These are phyloP conservation scores for Discoglossus pictus DNA, from an alignment of 2,797 vertebrate genomes.

Conservation along the genomic window DNA sequence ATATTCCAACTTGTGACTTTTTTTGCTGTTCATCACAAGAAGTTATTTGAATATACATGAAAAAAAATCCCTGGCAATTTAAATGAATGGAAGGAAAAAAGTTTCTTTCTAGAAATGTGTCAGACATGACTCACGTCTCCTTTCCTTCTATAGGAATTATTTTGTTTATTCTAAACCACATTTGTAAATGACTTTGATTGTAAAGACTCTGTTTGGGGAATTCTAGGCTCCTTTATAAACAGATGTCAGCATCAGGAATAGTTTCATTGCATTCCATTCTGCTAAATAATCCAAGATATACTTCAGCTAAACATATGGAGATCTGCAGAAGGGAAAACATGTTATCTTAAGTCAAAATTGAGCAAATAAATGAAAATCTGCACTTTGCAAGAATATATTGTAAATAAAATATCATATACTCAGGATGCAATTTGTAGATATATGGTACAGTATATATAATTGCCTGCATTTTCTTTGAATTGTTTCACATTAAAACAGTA, in stretches of 20 bases:
- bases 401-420: too few relatives aligned
- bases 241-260: slow-evolving; percentile 61
- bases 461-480: too few relatives aligned
- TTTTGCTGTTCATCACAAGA: background rate
- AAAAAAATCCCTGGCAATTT: slow-evolving; percentile 4
- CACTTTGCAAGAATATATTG: too few relatives aligned
- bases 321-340: slow-evolving; percentile 6
- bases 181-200: slow-evolving; percentile 60
- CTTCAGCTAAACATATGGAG: background rate
- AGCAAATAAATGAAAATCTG: background rate
- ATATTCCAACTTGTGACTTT: background rate
- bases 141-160: slow-evolving; percentile 59
- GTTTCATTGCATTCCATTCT: slow-evolving; percentile 57
- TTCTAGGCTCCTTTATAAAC: slow-evolving; percentile 56
- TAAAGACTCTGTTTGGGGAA: slow-evolving; percentile 63
- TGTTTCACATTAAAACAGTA: too few relatives aligned
- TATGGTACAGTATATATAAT: too few relatives aligned
- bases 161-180: slow-evolving; percentile 57
- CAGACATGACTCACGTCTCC: slow-evolving; percentile 62
- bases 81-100: slow-evolving; percentile 26
- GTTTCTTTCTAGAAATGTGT: slow-evolving; percentile 53
- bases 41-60: slow-evolving; percentile 23
- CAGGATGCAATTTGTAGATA: too few relatives aligned
- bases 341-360: background rate
- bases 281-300: slow-evolving; percentile 63